Percentiles rank a stretch among this genome's conserved stretches.
Conservation (phyloP, 1,140 invertebrate genomes). For the Plectrocnemia conspersa region DNA sequence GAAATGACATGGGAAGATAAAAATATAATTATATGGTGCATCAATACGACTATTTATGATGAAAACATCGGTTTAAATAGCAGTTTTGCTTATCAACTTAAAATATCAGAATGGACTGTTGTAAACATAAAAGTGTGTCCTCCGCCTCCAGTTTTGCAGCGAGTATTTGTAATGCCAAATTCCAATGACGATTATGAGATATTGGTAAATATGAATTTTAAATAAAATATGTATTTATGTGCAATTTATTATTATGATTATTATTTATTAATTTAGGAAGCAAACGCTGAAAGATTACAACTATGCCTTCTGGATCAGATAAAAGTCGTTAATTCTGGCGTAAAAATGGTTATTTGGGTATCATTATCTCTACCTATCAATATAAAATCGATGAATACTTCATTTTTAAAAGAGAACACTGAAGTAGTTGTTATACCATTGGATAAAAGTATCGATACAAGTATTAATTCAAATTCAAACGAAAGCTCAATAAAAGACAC, state of each 20-base stretch:
- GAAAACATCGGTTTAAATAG: slow-evolving; percentile 44
- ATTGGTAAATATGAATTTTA: slow-evolving; percentile 39
- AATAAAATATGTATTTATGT: slow-evolving; percentile 35
- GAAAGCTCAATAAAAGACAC: background rate
- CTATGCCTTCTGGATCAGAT: slow-evolving; percentile 53
- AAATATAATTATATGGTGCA: slow-evolving; percentile 43
- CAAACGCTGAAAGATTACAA: slow-evolving; percentile 52
- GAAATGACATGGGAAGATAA: slow-evolving; percentile 44
- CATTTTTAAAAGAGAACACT: slow-evolving; percentile 27
- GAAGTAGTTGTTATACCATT: slow-evolving; percentile 27
- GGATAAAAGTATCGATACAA: too few relatives aligned
- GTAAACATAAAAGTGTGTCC: slow-evolving; percentile 44
- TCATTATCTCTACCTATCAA: slow-evolving; percentile 47
- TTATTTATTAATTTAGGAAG: slow-evolving; percentile 44
- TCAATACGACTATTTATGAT: slow-evolving; percentile 42
- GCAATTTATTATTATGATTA: slow-evolving; percentile 37
- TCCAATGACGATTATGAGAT: slow-evolving; percentile 51
- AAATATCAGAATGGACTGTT: slow-evolving; percentile 42
- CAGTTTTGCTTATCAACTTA: slow-evolving; percentile 40
- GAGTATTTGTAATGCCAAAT: slow-evolving; percentile 45
- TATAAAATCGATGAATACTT: slow-evolving; percentile 22
- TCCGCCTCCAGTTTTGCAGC: slow-evolving; percentile 41
- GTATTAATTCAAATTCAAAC: background rate
- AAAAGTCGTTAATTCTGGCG: slow-evolving; percentile 48
- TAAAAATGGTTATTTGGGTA: slow-evolving; percentile 56